These are phyloP conservation scores for Sebastes umbrosus DNA, from an alignment of 2,797 vertebrate species.

Conservation along the genomic window DNA sequence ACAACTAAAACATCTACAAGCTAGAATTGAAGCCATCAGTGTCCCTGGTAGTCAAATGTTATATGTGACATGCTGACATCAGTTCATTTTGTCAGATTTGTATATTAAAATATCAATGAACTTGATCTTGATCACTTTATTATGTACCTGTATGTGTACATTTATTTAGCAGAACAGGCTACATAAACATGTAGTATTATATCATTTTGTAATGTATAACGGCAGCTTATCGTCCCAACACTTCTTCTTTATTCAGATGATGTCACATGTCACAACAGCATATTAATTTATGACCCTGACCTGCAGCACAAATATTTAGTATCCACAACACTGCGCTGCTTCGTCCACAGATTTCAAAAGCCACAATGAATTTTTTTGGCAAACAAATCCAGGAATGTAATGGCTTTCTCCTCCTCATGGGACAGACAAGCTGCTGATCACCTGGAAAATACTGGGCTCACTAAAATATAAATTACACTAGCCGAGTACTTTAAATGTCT, in stretches of 20 bases:
- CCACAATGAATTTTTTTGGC: conserved; percentile 52
- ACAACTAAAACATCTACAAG: not conserved
- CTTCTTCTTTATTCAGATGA: not conserved
- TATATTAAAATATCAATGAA: not conserved
- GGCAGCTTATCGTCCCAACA: not conserved
- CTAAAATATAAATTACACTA: conserved; percentile 67
- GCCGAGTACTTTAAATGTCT: conserved; percentile 57
- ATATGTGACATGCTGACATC: not conserved
- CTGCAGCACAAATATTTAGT: conserved; percentile 35
- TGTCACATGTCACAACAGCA: conserved; percentile 2
- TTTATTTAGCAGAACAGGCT: not conserved
- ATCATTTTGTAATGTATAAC: not conserved
- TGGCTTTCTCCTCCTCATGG: conserved; percentile 69
- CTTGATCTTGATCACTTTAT: not conserved
- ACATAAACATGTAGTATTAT: not conserved
- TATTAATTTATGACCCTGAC: conserved; percentile 20
- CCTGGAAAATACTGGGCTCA: conserved; percentile 58
- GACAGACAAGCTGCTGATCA: conserved; percentile 75
- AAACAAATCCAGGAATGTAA: conserved; percentile 63
- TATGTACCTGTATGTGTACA: not conserved
- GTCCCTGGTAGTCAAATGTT: not conserved
- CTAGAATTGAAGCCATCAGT: not conserved
- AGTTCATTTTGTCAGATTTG: not conserved
- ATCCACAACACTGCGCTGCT: conserved; percentile 51
- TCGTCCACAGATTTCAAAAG: conserved; percentile 63